phyloP scores from a whole-genome alignment of 2,113 vertebrate genomes.

The Cygnus buccinator region DNA sequence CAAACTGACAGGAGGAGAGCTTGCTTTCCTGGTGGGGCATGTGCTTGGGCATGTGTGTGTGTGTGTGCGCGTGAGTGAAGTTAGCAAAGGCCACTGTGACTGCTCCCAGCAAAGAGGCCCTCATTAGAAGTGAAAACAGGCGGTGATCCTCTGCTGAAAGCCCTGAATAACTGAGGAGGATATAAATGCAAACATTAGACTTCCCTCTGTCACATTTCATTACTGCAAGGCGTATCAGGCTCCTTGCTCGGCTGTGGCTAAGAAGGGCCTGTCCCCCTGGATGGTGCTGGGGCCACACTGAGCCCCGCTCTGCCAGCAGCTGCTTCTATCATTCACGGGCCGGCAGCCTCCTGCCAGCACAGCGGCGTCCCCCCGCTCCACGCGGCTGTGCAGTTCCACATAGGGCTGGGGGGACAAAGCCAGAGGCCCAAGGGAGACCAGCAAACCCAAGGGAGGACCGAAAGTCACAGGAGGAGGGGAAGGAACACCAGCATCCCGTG shows the following conservation, averaged over 20 bases:
- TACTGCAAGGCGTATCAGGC: background rate
- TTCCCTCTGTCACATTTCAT: constrained; percentile 8
- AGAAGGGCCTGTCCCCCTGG: background rate
- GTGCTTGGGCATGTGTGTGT: fast-evolving
- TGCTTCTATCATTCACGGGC: background rate
- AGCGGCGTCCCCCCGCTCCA: fast-evolving
- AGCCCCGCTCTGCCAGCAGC: background rate
- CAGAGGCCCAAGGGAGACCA: background rate
- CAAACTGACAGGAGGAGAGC: background rate
- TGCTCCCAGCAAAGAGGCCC: constrained; percentile 24
- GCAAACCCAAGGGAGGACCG: background rate
- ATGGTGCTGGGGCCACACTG: fast-evolving
- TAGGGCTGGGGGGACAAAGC: background rate
- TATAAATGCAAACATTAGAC: constrained; percentile 28
- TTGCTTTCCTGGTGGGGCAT: background rate
- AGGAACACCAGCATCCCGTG: background rate
- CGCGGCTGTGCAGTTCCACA: background rate
- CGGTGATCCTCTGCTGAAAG: constrained; percentile 1
- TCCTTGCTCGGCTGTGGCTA: fast-evolving
- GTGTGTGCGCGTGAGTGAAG: fast-evolving
- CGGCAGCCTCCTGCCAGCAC: background rate
- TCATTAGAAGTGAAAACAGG: constrained; percentile 30
- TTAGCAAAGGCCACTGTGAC: background rate
- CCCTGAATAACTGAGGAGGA: constrained; percentile 52
- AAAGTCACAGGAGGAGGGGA: background rate